Evolutionary conservation across 2,113 vertebrate species (phyloP).

Genomic region (Epinephelus fuscoguttatus): DNA sequence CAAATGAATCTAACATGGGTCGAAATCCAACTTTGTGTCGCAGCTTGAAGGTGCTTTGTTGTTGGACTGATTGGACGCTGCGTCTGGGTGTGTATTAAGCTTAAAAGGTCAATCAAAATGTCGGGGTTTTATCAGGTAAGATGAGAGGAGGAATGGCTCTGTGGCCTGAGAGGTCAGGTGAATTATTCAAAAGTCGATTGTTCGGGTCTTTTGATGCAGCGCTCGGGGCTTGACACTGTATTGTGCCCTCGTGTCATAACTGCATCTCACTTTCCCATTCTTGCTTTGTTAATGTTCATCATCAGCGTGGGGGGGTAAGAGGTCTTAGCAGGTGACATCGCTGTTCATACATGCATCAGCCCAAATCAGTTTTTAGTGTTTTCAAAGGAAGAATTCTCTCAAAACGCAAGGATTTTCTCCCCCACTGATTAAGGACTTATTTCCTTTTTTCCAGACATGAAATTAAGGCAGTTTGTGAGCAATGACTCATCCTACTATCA

Average conservation of each 20-base stretch:
- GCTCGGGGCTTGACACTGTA: conserved; percentile 16
- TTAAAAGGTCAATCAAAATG: conserved; percentile 74
- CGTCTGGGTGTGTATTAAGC: conserved; percentile 32
- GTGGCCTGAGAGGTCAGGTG: conserved; percentile 73
- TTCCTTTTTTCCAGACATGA: background rate
- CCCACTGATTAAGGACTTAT: background rate
- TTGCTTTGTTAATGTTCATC: conserved; percentile 34
- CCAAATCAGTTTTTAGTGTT: background rate
- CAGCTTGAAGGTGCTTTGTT: background rate
- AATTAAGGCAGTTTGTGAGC: background rate
- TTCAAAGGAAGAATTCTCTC: background rate
- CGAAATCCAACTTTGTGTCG: background rate
- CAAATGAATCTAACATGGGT: background rate
- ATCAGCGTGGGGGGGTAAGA: background rate
- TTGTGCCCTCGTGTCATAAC: conserved; percentile 56
- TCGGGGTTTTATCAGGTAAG: conserved; percentile 77
- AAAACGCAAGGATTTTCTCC: background rate
- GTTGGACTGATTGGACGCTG: background rate
- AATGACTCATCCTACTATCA: background rate
- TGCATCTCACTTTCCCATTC: conserved; percentile 50
- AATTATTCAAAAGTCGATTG: conserved; percentile 84
- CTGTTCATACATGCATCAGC: background rate
- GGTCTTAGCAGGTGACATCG: background rate
- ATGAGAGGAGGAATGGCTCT: conserved; percentile 71
- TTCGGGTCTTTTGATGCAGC: conserved; percentile 56